Conservation (phyloP, 1,140 invertebrate genomes). For the Andrena cerasifolii region DNA sequence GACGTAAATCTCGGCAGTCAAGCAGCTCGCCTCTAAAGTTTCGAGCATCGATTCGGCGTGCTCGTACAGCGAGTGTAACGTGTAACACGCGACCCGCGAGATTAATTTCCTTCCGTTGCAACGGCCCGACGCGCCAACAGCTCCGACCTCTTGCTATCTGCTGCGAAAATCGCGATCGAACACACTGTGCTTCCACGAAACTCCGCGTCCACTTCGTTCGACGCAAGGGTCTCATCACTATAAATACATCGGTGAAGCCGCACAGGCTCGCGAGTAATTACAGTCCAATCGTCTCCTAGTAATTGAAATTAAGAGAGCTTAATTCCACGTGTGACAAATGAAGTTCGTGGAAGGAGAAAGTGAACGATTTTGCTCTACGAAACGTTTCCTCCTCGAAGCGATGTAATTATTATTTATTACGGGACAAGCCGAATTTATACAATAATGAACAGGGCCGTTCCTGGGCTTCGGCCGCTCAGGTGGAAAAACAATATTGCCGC, state of each 20-base stretch:
- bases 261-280: not conserved
- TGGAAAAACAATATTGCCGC: no score
- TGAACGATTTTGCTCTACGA: no score
- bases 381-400: no score
- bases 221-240: slow-evolving; percentile 1
- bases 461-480: no score
- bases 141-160: not conserved
- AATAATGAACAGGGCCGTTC: no score
- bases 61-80: slow-evolving; percentile 14
- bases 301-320: no score
- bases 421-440: no score
- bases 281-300: not conserved
- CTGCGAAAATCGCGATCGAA: not conserved
- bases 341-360: no score
- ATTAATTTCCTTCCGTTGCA: slow-evolving; percentile 19
- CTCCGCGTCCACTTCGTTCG: slow-evolving; percentile 1
- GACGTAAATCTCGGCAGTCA: not conserved
- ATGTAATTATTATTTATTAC: no score
- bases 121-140: no score
- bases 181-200: not conserved
- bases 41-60: slow-evolving; percentile 16
- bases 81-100: slow-evolving; percentile 22
- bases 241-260: slow-evolving; percentile 5
- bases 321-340: no score
- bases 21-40: slow-evolving; percentile 2